Evolutionary conservation across 2,888 invertebrate species (phyloP), one percentile per base, ranked within the genome.

Genomic region (Cantharis rustica): DNA sequence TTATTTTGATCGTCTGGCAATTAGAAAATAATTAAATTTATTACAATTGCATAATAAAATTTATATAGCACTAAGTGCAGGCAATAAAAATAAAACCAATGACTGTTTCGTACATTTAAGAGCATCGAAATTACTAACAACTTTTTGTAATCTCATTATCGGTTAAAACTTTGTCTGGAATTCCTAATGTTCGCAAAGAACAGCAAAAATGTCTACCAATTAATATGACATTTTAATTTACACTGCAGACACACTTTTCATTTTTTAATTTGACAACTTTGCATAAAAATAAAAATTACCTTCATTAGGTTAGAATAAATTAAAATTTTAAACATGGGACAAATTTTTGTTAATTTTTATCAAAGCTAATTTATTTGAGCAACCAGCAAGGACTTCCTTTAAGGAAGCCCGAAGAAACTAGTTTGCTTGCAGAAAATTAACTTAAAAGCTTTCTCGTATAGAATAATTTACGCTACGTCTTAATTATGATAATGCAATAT

Each of bases 81-180:
- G 61, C 66, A 77, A 75, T 77, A 75, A 75, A 73, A 77, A 68
- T 70, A 71, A 77, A 77, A 75, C 31, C 68, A 74, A 73, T 68
- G 72, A 66, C 64, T 66, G 20, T 23, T 66, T 20, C 17, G n/a
- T 66, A 66, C 64, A 79, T 73, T 78, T 78, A 70, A 70, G 61
- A 63, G 75, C 77, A 78, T 79, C 78, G 76, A 71, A 78, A 79
- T 71, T 74, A 71, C 69, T 71, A 78, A 72, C 74, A 70, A 69
- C 73, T 75, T 75, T 79, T 70, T 74, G 76, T 80, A 80, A 80
- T 78, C 76, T 71, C 76, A 77, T 80, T 80, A 80, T 76, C 71
- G 73, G 73, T 80, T 77, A 72, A 75, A 77, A 75, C 75, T 77
- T 77, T 75, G 31, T 23, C 64, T 66, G n/a, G 13, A 47, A 47